These are phyloP conservation scores for Magallana gigas DNA, from an alignment of 1,140 invertebrate species.

Conservation along the genomic window DNA sequence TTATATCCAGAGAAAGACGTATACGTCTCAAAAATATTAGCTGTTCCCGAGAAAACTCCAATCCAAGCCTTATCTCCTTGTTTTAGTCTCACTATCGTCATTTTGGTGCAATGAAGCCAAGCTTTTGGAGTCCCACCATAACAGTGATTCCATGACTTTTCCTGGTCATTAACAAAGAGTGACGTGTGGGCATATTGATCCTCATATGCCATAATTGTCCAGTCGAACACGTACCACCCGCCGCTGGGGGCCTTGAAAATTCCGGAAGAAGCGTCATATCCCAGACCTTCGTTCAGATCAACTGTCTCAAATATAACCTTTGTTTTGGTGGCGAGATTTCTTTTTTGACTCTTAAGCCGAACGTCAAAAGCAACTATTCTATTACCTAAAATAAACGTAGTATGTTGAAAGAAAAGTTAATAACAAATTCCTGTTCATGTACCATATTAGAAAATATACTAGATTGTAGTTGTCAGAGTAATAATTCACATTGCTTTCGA, in stretches of 20 bases:
- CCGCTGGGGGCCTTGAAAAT: neutral
- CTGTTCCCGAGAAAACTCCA: neutral
- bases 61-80: neutral
- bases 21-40: neutral
- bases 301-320: neutral
- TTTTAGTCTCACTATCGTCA: neutral
- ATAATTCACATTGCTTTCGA: too few species aligned
- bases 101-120: conserved; percentile 1
- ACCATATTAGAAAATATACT: too few species aligned
- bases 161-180: neutral
- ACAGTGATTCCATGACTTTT: neutral
- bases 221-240: neutral
- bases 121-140: neutral
- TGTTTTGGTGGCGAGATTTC: neutral
- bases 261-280: neutral
- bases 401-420: too few species aligned
- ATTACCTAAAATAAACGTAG: neutral
- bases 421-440: too few species aligned
- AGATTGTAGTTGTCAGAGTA: too few species aligned
- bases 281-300: neutral
- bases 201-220: neutral
- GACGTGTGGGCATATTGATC: neutral
- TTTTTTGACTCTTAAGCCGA: neutral
- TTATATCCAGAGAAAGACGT: conserved; percentile 1
- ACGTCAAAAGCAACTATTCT: neutral